Evolutionary conservation across 2,888 invertebrate species (phyloP).

Genomic region (Nephrocerus scutellatus): DNA sequence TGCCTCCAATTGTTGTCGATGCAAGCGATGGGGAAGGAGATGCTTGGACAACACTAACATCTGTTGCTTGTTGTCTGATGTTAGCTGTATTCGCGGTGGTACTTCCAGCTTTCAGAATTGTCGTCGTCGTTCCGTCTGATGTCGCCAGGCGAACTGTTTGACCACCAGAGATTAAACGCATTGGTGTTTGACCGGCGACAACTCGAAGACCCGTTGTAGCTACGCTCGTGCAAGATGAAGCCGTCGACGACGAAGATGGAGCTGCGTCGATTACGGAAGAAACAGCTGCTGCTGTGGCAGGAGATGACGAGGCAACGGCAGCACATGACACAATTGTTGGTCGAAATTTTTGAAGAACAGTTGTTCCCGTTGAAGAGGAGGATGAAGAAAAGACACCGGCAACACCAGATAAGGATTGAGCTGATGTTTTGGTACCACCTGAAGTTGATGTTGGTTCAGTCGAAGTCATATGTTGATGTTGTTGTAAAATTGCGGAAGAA

Average conservation of each 20-base stretch:
- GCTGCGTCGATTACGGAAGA: slow-evolving; percentile 22
- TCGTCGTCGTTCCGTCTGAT: slow-evolving; percentile 31
- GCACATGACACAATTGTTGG: slow-evolving; percentile 27
- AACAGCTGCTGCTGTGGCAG: slow-evolving; percentile 30
- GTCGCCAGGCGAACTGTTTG: slow-evolving; percentile 42
- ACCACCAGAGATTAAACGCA: slow-evolving; percentile 45
- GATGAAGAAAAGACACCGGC: slow-evolving; percentile 15
- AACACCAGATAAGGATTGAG: background rate
- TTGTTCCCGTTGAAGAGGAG: slow-evolving; percentile 26
- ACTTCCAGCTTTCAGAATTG: slow-evolving; percentile 33
- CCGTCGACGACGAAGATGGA: slow-evolving; percentile 1
- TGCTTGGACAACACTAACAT: no score
- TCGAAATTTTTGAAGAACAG: slow-evolving; percentile 38
- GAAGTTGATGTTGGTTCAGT: slow-evolving; percentile 35
- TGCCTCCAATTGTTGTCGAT: slow-evolving; percentile 52
- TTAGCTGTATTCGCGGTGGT: slow-evolving; percentile 34
- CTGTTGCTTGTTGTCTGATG: slow-evolving; percentile 21
- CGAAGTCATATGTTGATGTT: background rate
- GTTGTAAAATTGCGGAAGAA: slow-evolving; percentile 41
- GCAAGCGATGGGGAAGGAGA: slow-evolving; percentile 23
- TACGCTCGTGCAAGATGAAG: slow-evolving; percentile 13
- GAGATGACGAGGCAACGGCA: slow-evolving; percentile 24
- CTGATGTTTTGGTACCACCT: background rate
- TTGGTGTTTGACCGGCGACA: slow-evolving; percentile 33
- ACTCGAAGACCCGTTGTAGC: slow-evolving; percentile 20